A percentile compares a stretch with the other conserved stretches of the same genome.
Conservation (phyloP, 2,113 vertebrate species). For the Riparia riparia region DNA sequence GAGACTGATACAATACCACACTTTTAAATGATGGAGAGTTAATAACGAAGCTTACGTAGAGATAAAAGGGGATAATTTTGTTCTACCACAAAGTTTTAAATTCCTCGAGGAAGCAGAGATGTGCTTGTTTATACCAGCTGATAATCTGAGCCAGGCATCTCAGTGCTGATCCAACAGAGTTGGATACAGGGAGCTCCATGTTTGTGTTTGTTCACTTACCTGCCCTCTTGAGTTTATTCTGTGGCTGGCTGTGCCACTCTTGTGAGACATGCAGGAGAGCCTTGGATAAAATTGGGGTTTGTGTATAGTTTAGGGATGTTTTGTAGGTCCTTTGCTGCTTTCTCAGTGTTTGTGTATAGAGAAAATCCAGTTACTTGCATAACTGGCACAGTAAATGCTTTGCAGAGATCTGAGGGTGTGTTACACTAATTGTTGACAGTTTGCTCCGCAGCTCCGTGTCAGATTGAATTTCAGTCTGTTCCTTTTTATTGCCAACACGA, state of each 20-base stretch:
- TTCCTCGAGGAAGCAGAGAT: not conserved
- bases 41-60: not conserved
- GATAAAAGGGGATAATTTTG: not conserved
- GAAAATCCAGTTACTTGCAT: not conserved
- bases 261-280: not conserved
- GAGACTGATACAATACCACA: not conserved
- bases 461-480: not conserved
- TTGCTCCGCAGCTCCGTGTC: not conserved
- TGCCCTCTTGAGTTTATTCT: not conserved
- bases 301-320: not conserved
- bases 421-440: not conserved
- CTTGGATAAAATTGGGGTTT: rapidly evolving
- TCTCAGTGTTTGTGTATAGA: not conserved
- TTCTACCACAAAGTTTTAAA: not conserved
- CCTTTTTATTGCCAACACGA: not conserved
- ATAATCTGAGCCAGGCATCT: not conserved
- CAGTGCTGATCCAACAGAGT: not conserved
- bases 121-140: not conserved
- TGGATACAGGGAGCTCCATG: rapidly evolving
- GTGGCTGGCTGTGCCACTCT: rapidly evolving
- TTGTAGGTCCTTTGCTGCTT: not conserved
- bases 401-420: not conserved
- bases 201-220: not conserved
- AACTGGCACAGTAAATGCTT: not conserved
- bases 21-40: not conserved